These are phyloP conservation scores for Nilaparvata lugens DNA, from an alignment of 1,140 invertebrate genomes.

Conservation along the genomic window DNA sequence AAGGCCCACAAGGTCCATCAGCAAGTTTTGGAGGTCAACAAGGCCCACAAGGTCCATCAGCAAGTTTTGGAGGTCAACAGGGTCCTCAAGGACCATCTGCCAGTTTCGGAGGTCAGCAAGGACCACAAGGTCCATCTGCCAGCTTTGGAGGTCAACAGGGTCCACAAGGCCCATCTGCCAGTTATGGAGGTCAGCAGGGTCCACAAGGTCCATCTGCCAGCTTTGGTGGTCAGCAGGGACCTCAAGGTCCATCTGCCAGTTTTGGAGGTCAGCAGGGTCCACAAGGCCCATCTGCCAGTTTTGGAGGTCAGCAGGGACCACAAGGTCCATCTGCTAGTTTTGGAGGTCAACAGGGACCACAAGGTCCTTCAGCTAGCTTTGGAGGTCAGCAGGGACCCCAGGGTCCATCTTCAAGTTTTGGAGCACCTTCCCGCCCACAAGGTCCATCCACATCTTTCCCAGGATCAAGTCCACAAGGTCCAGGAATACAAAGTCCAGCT, in stretches of 20 bases:
- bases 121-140: constrained; percentile 27
- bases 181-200: constrained; percentile 19
- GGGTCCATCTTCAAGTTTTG: constrained; percentile 20
- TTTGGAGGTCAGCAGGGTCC: constrained; percentile 32
- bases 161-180: constrained; percentile 28
- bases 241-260: constrained; percentile 24
- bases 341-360: constrained; percentile 21
- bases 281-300: constrained; percentile 22
- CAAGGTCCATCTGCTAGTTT: constrained; percentile 28
- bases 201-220: constrained; percentile 23
- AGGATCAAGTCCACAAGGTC: constrained; percentile 19
- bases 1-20: constrained; percentile 22
- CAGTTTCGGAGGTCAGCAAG: constrained; percentile 21
- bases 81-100: constrained; percentile 24
- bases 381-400: constrained; percentile 24
- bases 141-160: constrained; percentile 25
- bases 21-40: constrained; percentile 14
- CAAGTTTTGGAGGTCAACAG: constrained; percentile 20
- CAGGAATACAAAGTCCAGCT: constrained; percentile 23
- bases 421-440: constrained; percentile 11
- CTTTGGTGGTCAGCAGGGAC: constrained; percentile 18
- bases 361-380: constrained; percentile 22
- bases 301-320: constrained; percentile 24
- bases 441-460: constrained; percentile 19
- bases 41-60: constrained; percentile 21